Evolutionary conservation across 2,797 vertebrate species (phyloP).

Genomic region (Chelidonichthys spinosus): DNA sequence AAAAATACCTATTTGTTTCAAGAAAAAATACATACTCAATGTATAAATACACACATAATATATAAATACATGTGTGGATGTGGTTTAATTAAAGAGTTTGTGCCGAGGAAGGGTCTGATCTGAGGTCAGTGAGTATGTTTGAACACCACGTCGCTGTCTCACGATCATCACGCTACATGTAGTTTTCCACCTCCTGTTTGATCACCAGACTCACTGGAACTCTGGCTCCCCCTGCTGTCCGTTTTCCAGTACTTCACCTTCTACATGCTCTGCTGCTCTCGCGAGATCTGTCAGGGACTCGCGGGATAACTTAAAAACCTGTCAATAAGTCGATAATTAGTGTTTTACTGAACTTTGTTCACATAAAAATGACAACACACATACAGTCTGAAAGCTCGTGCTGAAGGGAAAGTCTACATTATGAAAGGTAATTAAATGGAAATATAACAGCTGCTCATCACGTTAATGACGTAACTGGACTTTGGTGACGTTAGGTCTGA

Average conservation of each 20-base stretch:
- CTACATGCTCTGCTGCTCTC: background rate
- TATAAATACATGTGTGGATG: no score
- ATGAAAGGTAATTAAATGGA: constrained; percentile 4
- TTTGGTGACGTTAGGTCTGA: background rate
- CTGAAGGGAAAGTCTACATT: background rate
- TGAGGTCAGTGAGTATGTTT: no score
- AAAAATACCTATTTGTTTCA: background rate
- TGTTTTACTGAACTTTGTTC: constrained; percentile 43
- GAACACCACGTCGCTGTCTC: no score
- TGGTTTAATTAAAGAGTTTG: no score
- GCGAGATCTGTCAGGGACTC: constrained; percentile 13
- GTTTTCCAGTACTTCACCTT: background rate
- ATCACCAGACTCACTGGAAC: background rate
- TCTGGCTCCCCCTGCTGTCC: constrained; percentile 58
- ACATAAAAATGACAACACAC: constrained; percentile 36
- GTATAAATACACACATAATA: no score
- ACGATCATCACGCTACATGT: no score
- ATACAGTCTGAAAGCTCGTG: constrained; percentile 24
- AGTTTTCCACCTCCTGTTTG: background rate
- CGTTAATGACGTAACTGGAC: constrained; percentile 10
- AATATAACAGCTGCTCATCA: background rate
- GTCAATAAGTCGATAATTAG: constrained; percentile 29
- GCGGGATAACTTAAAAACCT: background rate
- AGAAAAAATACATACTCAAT: no score
- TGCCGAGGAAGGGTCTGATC: no score